A percentile compares a stretch with the other conserved stretches of the same genome.
These are phyloP conservation scores for Drosophila athabasca DNA, from an alignment of 1,140 invertebrate genomes.

Conservation along the genomic window DNA sequence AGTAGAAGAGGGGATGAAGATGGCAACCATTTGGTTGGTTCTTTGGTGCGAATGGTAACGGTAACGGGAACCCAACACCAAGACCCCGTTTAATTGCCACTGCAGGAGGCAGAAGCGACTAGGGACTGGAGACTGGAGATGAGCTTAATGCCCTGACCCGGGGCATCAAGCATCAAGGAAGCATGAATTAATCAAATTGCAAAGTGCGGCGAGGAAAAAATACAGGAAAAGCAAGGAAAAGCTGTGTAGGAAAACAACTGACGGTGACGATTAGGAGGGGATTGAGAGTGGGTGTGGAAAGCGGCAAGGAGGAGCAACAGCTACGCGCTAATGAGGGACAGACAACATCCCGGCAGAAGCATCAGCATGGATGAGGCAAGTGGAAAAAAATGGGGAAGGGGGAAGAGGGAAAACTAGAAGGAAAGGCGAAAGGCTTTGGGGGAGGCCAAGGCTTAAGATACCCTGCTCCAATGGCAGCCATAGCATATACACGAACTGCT, in stretches of 20 bases:
- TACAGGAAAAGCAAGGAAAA: slow-evolving; percentile 8
- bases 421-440: too few relatives aligned
- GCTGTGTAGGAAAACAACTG: slow-evolving; percentile 9
- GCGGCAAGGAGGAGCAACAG: slow-evolving; percentile 11
- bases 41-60: too few relatives aligned
- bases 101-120: background rate
- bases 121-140: background rate
- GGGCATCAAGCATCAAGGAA: slow-evolving; percentile 44
- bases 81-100: slow-evolving; percentile 9
- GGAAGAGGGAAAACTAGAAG: background rate
- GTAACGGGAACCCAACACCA: too few relatives aligned
- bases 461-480: too few relatives aligned
- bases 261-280: slow-evolving; percentile 22
- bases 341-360: slow-evolving; percentile 22
- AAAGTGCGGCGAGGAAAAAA: slow-evolving; percentile 45
- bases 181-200: slow-evolving; percentile 78
- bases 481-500: too few relatives aligned
- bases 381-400: background rate
- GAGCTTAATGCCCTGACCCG: slow-evolving; percentile 32
- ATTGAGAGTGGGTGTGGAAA: background rate
- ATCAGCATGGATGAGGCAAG: too few relatives aligned
- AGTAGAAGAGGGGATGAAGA: background rate
- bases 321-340: slow-evolving; percentile 43
- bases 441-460: too few relatives aligned
- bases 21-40: too few relatives aligned